phyloP scores from a whole-genome alignment of 2,888 invertebrate genomes.

The Chironomus riparius region DNA sequence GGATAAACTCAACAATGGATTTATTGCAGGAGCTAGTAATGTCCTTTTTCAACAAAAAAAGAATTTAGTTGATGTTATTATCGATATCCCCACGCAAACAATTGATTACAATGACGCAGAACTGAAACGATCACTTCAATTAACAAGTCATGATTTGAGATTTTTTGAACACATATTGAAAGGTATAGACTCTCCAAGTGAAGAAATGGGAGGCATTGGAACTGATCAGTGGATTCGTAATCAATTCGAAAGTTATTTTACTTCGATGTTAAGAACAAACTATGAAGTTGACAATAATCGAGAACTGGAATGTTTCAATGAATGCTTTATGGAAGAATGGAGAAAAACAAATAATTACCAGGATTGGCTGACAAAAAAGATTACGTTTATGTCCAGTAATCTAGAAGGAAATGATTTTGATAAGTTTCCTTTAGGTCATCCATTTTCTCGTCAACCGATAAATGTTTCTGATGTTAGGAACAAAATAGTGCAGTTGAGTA shows the following conservation, averaged over 20 bases:
- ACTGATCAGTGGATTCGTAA: constrained; percentile 4
- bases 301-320: constrained; percentile 4
- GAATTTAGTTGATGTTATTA: background rate
- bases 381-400: background rate
- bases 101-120: constrained; percentile 2
- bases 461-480: constrained; percentile 17
- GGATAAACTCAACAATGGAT: constrained; percentile 17
- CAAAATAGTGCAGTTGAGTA: constrained; percentile 13
- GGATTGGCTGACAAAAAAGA: constrained; percentile 16
- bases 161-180: constrained; percentile 2
- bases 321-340: constrained; percentile 7
- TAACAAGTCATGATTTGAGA: constrained; percentile 15
- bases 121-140: background rate
- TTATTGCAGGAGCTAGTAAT: constrained; percentile 2
- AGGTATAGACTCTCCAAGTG: constrained; percentile 8
- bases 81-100: background rate
- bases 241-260: constrained; percentile 19
- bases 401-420: constrained; percentile 1
- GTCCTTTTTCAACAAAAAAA: constrained; percentile 13
- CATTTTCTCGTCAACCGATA: background rate
- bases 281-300: background rate
- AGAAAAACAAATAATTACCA: constrained; percentile 7
- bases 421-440: background rate
- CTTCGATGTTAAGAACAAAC: constrained; percentile 10
- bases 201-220: background rate